A percentile compares a stretch with the other conserved stretches of the same genome.
Evolutionary conservation across 2,797 vertebrate species (phyloP).

Genomic region (Xyrichtys novacula): DNA sequence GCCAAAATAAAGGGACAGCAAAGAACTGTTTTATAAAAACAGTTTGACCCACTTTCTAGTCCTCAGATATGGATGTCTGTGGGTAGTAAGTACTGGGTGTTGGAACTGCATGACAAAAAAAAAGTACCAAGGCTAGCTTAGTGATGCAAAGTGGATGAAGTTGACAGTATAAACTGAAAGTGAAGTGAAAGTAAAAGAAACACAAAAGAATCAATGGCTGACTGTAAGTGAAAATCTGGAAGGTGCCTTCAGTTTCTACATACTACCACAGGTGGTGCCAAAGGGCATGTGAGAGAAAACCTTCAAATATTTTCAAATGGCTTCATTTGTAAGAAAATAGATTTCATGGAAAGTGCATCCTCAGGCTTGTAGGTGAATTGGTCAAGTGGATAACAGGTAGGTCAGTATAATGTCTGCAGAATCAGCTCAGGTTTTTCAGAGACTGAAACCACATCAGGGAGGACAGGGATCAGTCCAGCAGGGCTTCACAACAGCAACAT

Average conservation of each 20-base stretch:
- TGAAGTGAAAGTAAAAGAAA: too few relatives aligned
- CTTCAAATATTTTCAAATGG: neutral
- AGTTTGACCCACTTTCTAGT: too few relatives aligned
- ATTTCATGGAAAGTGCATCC: neutral
- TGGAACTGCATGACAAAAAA: too few relatives aligned
- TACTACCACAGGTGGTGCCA: neutral
- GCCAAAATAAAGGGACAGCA: too few relatives aligned
- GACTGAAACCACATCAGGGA: slow-evolving; percentile 25
- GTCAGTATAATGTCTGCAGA: neutral
- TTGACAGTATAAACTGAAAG: too few relatives aligned
- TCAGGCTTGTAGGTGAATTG: neutral
- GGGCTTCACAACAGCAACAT: neutral
- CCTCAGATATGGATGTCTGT: too few relatives aligned
- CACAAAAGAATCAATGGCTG: too few relatives aligned
- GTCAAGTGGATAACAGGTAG: neutral
- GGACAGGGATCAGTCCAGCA: neutral
- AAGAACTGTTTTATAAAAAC: too few relatives aligned
- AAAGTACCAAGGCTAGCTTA: too few relatives aligned
- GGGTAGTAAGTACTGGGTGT: too few relatives aligned
- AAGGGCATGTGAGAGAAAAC: neutral
- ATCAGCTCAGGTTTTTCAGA: slow-evolving; percentile 23
- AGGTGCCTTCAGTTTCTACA: neutral
- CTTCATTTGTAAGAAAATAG: neutral
- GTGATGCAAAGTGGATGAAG: too few relatives aligned
- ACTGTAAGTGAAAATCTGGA: neutral